These are phyloP conservation scores for Alcis repandata DNA, from an alignment of 2,888 invertebrate species.

Conservation along the genomic window DNA sequence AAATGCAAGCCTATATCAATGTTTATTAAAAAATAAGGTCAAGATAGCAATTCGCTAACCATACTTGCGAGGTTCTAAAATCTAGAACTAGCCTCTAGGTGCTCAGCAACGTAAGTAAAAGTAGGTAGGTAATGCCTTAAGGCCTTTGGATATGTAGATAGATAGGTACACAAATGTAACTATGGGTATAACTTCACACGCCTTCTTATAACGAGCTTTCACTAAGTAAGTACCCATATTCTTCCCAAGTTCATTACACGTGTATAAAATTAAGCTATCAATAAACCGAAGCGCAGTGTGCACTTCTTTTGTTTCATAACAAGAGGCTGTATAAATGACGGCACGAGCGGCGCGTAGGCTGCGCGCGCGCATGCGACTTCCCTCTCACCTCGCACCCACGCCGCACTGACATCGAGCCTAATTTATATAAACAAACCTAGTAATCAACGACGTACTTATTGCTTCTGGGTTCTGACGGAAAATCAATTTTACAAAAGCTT, in stretches of 20 bases:
- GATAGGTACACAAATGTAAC: no score
- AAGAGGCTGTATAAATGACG: slow-evolving; percentile 71
- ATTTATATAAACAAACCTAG: slow-evolving; percentile 41
- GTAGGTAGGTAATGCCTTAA: no score
- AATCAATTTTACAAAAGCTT: no score
- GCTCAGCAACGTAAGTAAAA: no score
- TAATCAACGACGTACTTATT: slow-evolving; percentile 16
- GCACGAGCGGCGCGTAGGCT: slow-evolving; percentile 73
- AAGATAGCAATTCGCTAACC: background rate
- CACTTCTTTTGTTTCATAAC: slow-evolving; percentile 66
- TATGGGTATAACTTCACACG: no score
- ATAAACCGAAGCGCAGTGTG: slow-evolving; percentile 43
- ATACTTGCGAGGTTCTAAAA: no score
- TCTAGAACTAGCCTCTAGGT: no score
- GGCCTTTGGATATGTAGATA: no score
- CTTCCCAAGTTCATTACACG: slow-evolving; percentile 10
- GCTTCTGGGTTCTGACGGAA: slow-evolving; percentile 10
- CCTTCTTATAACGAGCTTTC: background rate
- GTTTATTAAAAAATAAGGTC: no score
- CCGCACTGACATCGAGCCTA: slow-evolving; percentile 46
- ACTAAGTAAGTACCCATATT: background rate
- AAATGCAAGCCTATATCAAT: no score
- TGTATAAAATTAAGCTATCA: slow-evolving; percentile 35
- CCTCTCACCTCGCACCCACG: slow-evolving; percentile 74
- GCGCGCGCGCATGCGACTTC: slow-evolving; percentile 73